A percentile compares a stretch with the other conserved stretches of the same genome.
These are phyloP conservation scores for Margaritifera margaritifera DNA, from an alignment of 2,888 invertebrate species.

Conservation along the genomic window DNA sequence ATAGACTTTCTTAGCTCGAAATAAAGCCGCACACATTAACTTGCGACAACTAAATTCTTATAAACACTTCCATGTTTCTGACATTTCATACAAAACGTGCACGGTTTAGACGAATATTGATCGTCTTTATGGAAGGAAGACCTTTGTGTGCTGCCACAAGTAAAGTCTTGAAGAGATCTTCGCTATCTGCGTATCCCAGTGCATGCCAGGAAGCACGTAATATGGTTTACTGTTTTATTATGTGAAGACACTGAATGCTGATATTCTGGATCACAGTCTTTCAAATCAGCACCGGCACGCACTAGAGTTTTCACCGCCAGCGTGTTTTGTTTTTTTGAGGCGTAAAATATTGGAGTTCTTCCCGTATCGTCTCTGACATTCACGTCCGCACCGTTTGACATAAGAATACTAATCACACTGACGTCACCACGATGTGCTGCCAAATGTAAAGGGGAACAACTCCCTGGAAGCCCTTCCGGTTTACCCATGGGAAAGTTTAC, in stretches of 20 bases:
- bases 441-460: conserved; percentile 58
- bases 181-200: too few relatives aligned
- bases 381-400: conserved; percentile 50
- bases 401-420: conserved; percentile 54
- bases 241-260: conserved; percentile 20
- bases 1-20: too few relatives aligned
- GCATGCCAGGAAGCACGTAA: conserved; percentile 25
- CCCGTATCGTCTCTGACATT: conserved; percentile 43
- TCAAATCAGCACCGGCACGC: conserved; percentile 58
- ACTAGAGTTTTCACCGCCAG: conserved; percentile 53
- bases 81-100: too few relatives aligned
- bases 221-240: conserved; percentile 26
- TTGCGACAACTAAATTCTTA: too few relatives aligned
- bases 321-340: conserved; percentile 48
- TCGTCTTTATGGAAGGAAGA: too few relatives aligned
- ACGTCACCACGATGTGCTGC: conserved; percentile 65
- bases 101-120: too few relatives aligned
- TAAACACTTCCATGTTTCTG: too few relatives aligned
- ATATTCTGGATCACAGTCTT: conserved; percentile 24
- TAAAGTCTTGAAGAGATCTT: too few relatives aligned
- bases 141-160: too few relatives aligned
- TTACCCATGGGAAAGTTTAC: conserved; percentile 59
- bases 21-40: too few relatives aligned
- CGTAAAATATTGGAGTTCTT: conserved; percentile 55
- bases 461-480: conserved; percentile 57